Base-by-base conservation (phyloP, 2,113 vertebrate species). In the Charina bottae region DNA sequence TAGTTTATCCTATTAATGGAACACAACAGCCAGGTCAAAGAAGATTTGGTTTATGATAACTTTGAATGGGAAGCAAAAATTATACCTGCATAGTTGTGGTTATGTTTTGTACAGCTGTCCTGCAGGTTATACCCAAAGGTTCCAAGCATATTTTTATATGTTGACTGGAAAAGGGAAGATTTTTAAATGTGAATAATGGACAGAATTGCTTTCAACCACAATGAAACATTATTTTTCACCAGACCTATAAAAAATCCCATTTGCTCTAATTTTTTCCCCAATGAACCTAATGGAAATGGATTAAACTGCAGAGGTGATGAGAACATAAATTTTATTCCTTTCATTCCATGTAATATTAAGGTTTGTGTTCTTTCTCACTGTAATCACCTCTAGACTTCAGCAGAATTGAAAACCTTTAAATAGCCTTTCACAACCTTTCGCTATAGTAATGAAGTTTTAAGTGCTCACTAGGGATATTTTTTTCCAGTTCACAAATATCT, bases 371-470 rank as follows among this genome's bases (percentile, higher is more conserved):
- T 98, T 98, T 97, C 97, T 96, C 96, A 95, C 97, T 97, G 96
- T 97, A 98, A 98, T 98, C 98, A 98, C 97, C 97, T 98, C 97
- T 97, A 97, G 96, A 97, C 97, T 98, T 97, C 97, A 97, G 95
- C 96, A 97, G 97, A 98, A 98, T 97, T 97, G 97, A 98, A 98
- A 98, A 98, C 97, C 97, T 97, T 98, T 98, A 98, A 98, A 98
- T 97, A 98, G 97, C 97, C 97, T 97, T 98, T 97, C 97, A 97
- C 97, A 98, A 97, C 97, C 97, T 97, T 98, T 97, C 96, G 96
- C 93, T 89, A 95, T 96, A 96, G 96, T 98, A 98, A 98, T 98
- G 97, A 98, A 97, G 97, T 98, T 97, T 97, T 98, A 98, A 98
- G 97, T 97, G 97, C 96, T 97, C 97, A 95, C 97, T 93, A 21